These are phyloP conservation scores for Ditylenchus dipsaci DNA, from an alignment of 1,140 invertebrate species.

Conservation along the genomic window DNA sequence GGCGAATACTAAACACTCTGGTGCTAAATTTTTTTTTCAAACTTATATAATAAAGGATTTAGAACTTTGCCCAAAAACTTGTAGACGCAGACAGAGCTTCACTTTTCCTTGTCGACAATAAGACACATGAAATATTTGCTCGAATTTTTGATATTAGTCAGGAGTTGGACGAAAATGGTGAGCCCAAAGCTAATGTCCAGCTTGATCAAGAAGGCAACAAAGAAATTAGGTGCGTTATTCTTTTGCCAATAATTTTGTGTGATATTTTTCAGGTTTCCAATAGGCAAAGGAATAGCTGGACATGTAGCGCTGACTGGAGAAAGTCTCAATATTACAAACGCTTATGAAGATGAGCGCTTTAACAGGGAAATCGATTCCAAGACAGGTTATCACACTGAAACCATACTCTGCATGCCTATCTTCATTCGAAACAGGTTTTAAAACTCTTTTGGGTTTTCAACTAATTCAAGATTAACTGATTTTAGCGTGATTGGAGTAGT, in stretches of 20 bases:
- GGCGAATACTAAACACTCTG: too few species aligned
- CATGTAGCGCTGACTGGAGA: conserved; percentile 91
- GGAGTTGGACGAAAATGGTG: conserved; percentile 45
- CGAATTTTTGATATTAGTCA: conserved; percentile 73
- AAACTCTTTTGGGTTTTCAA: not conserved
- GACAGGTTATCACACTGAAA: conserved; percentile 72
- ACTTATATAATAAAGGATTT: not conserved
- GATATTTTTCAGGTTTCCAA: conserved; percentile 71
- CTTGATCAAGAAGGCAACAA: conserved; percentile 43
- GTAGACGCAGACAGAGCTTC: conserved; percentile 71
- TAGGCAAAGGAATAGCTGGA: conserved; percentile 87
- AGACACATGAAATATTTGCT: conserved; percentile 69
- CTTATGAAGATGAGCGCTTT: conserved; percentile 84
- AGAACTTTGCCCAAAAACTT: conserved; percentile 72
- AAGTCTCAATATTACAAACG: conserved; percentile 70
- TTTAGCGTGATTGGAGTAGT: conserved; percentile 73
- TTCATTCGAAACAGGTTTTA: conserved; percentile 63
- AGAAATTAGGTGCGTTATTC: conserved; percentile 30
- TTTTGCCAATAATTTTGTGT: not conserved
- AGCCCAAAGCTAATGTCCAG: conserved; percentile 22
- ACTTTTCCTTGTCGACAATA: conserved; percentile 41
- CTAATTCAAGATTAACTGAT: conserved; percentile 12
- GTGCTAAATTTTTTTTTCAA: too few species aligned
- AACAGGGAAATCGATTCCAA: conserved; percentile 74
- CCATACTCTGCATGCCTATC: conserved; percentile 80